phyloP scores from a whole-genome alignment of 2,113 vertebrate species.

The Opisthocomus hoazin region DNA sequence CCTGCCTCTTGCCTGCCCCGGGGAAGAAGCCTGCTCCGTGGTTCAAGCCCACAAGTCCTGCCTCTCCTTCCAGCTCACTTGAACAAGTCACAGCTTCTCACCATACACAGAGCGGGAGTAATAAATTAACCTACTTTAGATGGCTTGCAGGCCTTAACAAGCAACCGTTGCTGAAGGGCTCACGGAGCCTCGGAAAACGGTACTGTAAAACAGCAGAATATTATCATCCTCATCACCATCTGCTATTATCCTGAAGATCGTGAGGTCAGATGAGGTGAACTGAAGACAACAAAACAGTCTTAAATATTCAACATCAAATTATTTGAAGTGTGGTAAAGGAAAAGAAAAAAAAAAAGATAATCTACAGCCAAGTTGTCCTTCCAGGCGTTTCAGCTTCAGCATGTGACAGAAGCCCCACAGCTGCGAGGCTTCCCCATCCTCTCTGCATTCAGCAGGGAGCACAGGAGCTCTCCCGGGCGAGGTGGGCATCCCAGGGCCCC shows the following conservation, averaged over 20 bases:
- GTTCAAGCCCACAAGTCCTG: not conserved
- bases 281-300: not conserved
- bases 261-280: constrained; percentile 20
- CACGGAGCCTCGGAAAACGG: fast-evolving
- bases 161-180: not conserved
- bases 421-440: fast-evolving
- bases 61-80: not conserved
- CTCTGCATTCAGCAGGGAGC: not conserved
- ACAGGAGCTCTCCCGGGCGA: not conserved
- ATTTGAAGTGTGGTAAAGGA: not conserved
- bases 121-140: constrained; percentile 19
- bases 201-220: not conserved
- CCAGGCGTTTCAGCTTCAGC: not conserved
- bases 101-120: not conserved
- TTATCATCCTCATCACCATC: not conserved
- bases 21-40: not conserved
- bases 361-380: not conserved
- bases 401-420: fast-evolving
- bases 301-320: constrained; percentile 23
- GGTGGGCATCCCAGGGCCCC: not conserved
- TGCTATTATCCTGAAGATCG: not conserved
- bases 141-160: constrained; percentile 19
- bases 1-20: not conserved
- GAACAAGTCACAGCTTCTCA: not conserved
- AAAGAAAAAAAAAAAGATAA: not conserved